Evolutionary conservation across 1,140 invertebrate genomes (phyloP).

Genomic region (Mesaphorura yosii): DNA sequence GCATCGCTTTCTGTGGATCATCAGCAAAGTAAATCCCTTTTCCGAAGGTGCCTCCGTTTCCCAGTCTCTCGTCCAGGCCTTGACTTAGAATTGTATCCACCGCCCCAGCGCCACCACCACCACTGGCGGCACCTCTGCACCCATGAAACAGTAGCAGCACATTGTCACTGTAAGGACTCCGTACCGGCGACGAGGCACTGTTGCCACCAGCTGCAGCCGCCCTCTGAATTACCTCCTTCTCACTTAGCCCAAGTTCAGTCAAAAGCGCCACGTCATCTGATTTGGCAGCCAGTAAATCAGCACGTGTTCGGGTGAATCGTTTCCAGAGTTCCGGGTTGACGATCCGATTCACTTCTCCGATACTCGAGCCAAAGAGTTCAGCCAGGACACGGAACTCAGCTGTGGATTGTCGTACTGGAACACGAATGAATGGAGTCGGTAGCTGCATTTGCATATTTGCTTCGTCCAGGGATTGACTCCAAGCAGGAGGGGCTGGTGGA

Average conservation of each 20-base stretch:
- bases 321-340: conserved; percentile 7
- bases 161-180: conserved; percentile 8
- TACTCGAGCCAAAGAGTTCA: background rate
- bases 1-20: background rate
- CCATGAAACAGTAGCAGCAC: conserved; percentile 5
- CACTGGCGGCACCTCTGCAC: background rate
- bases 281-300: background rate
- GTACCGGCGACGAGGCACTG: no score
- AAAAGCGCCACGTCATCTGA: background rate
- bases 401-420: no score
- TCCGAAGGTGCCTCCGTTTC: background rate
- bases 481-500: no score
- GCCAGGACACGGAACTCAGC: no score
- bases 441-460: no score
- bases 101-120: no score
- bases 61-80: conserved; percentile 8
- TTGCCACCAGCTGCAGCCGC: background rate
- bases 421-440: no score
- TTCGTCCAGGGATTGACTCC: no score
- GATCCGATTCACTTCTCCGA: background rate
- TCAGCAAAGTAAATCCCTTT: conserved; percentile 6
- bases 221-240: background rate
- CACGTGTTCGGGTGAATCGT: background rate
- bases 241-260: background rate
- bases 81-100: background rate